These are phyloP conservation scores for Psilopsiagon aymara DNA, from an alignment of 2,113 vertebrate genomes.

Conservation along the genomic window DNA sequence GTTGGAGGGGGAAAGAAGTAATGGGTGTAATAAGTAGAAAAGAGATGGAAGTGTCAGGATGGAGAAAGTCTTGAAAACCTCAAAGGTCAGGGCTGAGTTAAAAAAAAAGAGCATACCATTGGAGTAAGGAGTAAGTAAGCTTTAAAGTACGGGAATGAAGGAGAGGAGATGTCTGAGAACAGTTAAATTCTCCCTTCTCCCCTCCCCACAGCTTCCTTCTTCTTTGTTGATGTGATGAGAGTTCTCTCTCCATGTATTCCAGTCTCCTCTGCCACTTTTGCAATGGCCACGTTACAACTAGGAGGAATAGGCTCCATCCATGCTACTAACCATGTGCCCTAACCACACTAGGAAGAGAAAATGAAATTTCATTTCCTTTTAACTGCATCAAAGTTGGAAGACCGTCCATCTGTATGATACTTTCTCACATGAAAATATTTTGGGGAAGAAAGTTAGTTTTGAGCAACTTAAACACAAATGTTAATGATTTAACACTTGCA, in stretches of 20 bases:
- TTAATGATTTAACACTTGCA: not conserved
- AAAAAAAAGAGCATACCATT: not conserved
- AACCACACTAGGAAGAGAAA: not conserved
- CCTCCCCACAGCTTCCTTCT: not conserved
- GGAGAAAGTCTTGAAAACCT: not conserved
- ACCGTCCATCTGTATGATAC: not conserved
- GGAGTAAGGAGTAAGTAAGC: not conserved
- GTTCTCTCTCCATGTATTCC: not conserved
- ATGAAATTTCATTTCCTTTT: not conserved
- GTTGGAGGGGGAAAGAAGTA: not conserved
- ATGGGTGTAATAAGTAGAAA: not conserved
- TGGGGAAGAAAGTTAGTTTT: not conserved
- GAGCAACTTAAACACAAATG: not conserved
- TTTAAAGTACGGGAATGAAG: not conserved
- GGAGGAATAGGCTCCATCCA: not conserved
- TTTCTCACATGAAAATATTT: not conserved
- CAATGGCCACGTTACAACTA: not conserved
- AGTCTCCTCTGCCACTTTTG: not conserved
- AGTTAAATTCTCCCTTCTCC: not conserved
- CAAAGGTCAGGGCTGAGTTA: not conserved
- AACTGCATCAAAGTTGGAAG: not conserved
- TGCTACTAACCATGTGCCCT: not conserved
- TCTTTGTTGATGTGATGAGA: not conserved
- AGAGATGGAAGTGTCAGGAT: not conserved
- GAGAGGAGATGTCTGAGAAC: not conserved